Conservation (phyloP, 1,140 invertebrate genomes). For the Dendrolimus kikuchii region DNA sequence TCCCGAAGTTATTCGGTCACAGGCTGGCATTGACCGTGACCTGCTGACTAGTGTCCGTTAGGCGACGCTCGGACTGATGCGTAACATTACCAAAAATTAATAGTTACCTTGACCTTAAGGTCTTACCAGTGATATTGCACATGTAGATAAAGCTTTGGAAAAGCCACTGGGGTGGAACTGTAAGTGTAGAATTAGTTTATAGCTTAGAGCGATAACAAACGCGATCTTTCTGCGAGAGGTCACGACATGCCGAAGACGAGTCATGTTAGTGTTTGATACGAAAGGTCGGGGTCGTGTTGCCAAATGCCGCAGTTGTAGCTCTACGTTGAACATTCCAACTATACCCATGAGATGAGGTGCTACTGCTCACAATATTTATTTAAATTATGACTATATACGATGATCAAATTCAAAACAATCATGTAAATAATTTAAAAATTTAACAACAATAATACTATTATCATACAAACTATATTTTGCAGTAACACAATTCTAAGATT, state of each 20-base stretch:
- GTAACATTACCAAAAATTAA: conserved; percentile 66
- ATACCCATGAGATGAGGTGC: conserved; percentile 23
- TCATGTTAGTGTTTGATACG: conserved; percentile 18
- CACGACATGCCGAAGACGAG: conserved; percentile 42
- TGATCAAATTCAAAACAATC: too few species aligned
- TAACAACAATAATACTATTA: too few species aligned
- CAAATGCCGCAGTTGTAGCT: conserved; percentile 39
- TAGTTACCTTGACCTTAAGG: conserved; percentile 63
- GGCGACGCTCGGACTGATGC: conserved; percentile 42
- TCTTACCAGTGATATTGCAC: conserved; percentile 59
- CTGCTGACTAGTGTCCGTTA: conserved; percentile 26
- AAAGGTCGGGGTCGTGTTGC: conserved; percentile 57
- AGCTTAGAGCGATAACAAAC: conserved; percentile 9
- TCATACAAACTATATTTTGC: too few species aligned
- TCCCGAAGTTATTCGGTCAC: conserved; percentile 14
- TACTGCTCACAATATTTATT: conserved; percentile 29
- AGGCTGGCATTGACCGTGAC: conserved; percentile 17
- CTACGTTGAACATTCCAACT: conserved; percentile 54
- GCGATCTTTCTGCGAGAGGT: conserved; percentile 33
- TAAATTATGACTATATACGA: conserved; percentile 1
- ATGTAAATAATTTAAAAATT: too few species aligned
- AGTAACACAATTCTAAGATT: too few species aligned
- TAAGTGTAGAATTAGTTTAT: conserved; percentile 8
- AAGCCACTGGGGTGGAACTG: conserved; percentile 14
- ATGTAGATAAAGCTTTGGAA: conserved; percentile 58